Evolutionary conservation across 1,140 invertebrate genomes (phyloP).

Genomic region (Drosophila busckii): DNA sequence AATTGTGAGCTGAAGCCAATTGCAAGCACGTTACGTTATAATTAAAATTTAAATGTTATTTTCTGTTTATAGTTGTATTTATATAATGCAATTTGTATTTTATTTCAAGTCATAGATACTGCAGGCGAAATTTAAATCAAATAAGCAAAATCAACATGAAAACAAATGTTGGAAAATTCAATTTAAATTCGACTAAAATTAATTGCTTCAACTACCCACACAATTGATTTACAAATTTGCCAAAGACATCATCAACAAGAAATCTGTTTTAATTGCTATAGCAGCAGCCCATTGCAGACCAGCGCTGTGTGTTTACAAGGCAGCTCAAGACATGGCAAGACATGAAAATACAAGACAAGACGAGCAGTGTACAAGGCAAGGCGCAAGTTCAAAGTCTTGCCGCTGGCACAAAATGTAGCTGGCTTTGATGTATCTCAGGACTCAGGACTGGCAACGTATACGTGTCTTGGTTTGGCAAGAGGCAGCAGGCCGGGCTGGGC

Average conservation of each 20-base stretch:
- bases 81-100: too few species aligned
- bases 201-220: constrained; percentile 64
- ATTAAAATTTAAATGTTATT: too few species aligned
- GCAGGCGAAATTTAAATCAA: not conserved
- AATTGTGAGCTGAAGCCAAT: not conserved
- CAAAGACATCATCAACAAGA: constrained; percentile 71
- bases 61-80: too few species aligned
- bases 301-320: not conserved
- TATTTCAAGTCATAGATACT: too few species aligned
- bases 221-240: constrained; percentile 74
- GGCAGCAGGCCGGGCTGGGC: too few species aligned
- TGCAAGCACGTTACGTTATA: too few species aligned
- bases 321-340: constrained; percentile 14
- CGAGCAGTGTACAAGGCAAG: not conserved
- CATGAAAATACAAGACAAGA: constrained; percentile 5
- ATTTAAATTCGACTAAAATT: constrained; percentile 67
- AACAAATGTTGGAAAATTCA: constrained; percentile 35
- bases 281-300: constrained; percentile 45
- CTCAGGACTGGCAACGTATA: too few species aligned
- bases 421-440: constrained; percentile 59
- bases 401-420: constrained; percentile 45
- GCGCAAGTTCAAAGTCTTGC: constrained; percentile 62
- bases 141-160: constrained; percentile 14
- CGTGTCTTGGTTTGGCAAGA: too few species aligned
- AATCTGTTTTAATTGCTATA: constrained; percentile 73